These are phyloP conservation scores for Eulemur macaco DNA, from an alignment of 2,113 vertebrate genomes.

Conservation along the genomic window DNA sequence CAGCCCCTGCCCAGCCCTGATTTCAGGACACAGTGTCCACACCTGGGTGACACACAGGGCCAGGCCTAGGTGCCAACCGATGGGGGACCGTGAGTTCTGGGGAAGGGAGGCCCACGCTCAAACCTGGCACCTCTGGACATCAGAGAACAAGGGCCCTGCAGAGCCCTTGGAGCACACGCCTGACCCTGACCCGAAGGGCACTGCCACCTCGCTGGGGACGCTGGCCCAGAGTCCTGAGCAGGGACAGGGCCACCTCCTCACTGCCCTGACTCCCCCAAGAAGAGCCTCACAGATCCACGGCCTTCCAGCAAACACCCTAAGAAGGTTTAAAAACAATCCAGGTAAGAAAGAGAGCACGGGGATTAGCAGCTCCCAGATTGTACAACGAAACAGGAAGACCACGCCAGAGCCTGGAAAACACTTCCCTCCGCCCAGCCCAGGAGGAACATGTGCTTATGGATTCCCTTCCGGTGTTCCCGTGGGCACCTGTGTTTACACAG, in stretches of 20 bases:
- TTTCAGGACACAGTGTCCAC: neutral
- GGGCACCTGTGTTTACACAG: fast-evolving
- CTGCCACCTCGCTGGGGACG: neutral
- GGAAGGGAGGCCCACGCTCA: fast-evolving
- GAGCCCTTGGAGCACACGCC: neutral
- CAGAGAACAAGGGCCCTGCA: neutral
- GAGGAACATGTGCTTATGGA: fast-evolving
- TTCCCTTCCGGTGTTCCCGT: fast-evolving
- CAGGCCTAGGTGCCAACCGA: fast-evolving
- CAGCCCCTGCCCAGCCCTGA: neutral
- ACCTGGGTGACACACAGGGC: neutral
- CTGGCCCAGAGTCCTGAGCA: neutral
- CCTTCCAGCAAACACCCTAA: neutral
- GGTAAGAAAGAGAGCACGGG: neutral
- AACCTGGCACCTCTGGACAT: fast-evolving
- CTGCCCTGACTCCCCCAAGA: neutral
- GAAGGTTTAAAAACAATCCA: neutral
- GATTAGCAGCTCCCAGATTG: neutral
- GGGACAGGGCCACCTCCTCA: neutral
- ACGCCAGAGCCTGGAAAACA: fast-evolving
- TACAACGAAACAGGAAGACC: neutral
- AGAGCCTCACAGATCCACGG: fast-evolving
- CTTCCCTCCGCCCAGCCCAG: fast-evolving
- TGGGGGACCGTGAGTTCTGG: fast-evolving
- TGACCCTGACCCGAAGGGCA: fast-evolving